phyloP scores from a whole-genome alignment of 1,140 invertebrate species.

The Eriosoma lanigerum region DNA sequence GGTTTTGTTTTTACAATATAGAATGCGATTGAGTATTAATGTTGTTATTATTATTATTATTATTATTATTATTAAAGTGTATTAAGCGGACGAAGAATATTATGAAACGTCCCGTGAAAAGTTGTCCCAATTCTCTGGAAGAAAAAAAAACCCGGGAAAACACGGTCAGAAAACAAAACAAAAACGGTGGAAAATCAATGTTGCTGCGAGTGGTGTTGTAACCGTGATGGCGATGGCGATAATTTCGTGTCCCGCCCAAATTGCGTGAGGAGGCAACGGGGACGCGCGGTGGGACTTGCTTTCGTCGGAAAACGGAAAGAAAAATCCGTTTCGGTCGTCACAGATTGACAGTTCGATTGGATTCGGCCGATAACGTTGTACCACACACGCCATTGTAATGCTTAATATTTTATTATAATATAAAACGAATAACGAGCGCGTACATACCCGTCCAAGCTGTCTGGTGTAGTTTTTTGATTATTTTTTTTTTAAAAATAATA shows the following conservation, averaged over 20 bases:
- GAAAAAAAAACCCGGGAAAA: constrained; percentile 3
- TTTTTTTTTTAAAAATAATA: constrained; percentile 3
- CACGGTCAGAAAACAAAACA: background rate
- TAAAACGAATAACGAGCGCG: background rate
- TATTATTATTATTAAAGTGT: no score
- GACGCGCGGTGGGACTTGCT: background rate
- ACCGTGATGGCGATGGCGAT: constrained; percentile 22
- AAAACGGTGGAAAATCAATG: constrained; percentile 41
- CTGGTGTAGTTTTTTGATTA: background rate
- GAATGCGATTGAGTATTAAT: no score
- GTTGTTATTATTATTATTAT: no score
- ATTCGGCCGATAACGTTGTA: constrained; percentile 34
- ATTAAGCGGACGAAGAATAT: no score
- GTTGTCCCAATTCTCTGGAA: background rate
- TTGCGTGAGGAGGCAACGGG: background rate
- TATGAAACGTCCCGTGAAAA: background rate
- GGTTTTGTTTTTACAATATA: no score
- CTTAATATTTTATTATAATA: background rate
- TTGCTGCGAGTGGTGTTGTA: constrained; percentile 27
- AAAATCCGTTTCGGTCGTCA: constrained; percentile 43
- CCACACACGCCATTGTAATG: background rate
- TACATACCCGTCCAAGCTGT: no score
- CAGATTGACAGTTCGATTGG: constrained; percentile 43
- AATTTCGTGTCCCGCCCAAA: background rate
- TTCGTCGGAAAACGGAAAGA: constrained; percentile 16